phyloP scores from a whole-genome alignment of 64 coral and sea anemone genomes.

The Hydrozoanthus tunicans region DNA sequence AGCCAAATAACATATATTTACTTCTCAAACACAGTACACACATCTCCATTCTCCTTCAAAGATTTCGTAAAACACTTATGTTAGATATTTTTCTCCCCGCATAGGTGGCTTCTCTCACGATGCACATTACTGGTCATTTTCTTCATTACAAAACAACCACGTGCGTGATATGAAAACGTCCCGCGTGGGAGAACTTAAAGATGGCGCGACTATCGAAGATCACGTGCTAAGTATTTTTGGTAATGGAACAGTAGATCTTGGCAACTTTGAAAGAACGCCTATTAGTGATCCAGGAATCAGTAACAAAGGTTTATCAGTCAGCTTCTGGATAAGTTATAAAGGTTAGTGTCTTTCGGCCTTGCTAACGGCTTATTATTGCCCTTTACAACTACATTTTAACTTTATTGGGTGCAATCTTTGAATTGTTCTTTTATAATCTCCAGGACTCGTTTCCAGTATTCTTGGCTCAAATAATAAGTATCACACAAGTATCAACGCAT shows the following conservation, averaged over 20 bases:
- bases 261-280: background rate
- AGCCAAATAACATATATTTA: too few species aligned
- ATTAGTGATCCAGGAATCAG: slow-evolving; percentile 29
- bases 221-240: background rate
- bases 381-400: background rate
- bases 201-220: slow-evolving; percentile 6
- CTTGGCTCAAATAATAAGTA: slow-evolving; percentile 9
- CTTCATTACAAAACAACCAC: slow-evolving; percentile 24
- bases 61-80: too few species aligned
- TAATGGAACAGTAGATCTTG: background rate
- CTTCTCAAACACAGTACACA: too few species aligned
- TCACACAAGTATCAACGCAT: slow-evolving; percentile 19
- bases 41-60: too few species aligned
- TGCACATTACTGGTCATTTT: slow-evolving; percentile 33
- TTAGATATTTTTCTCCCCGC: too few species aligned
- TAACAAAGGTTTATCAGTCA: background rate
- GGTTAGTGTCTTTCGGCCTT: background rate
- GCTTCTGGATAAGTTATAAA: slow-evolving; percentile 41
- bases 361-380: too few species aligned
- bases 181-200: background rate
- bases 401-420: too few species aligned
- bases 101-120: slow-evolving; percentile 14
- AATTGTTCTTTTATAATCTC: background rate
- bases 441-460: slow-evolving; percentile 42
- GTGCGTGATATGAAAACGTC: slow-evolving; percentile 14